A percentile compares a stretch with the other conserved stretches of the same genome.
These are phyloP conservation scores for Anabacerthia variegaticeps DNA, from an alignment of 2,797 vertebrate species.

Conservation along the genomic window DNA sequence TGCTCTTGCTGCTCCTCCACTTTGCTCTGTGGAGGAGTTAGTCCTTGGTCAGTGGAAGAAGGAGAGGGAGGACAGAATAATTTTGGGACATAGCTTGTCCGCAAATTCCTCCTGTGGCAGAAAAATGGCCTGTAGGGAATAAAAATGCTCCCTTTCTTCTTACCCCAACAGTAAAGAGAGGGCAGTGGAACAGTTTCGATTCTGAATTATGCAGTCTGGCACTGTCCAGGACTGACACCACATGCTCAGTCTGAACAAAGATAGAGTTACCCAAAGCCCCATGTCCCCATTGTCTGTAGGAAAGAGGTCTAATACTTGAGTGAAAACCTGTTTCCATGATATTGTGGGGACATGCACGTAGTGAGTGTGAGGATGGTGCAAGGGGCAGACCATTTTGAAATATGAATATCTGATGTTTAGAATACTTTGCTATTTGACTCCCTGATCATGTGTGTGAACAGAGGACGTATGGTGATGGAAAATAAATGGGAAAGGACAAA, in stretches of 20 bases:
- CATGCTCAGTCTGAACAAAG: background rate
- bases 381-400: background rate
- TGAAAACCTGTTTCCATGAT: background rate
- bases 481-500: constrained; percentile 24
- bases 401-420: background rate
- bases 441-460: background rate
- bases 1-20: background rate
- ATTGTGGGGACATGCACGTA: background rate
- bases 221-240: background rate
- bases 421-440: background rate
- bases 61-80: background rate
- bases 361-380: background rate
- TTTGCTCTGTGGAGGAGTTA: background rate
- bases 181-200: background rate
- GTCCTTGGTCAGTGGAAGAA: background rate
- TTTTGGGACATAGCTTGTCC: accelerated
- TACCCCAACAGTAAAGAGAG: background rate
- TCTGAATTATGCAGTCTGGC: background rate
- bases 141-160: background rate
- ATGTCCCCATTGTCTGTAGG: background rate
- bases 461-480: background rate
- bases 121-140: background rate
- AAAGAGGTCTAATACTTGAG: background rate
- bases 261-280: background rate
- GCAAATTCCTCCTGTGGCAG: background rate